Evolutionary conservation across 2,797 vertebrate species (phyloP), one percentile per base, ranked within the genome.

Genomic region (Girardinus metallicus): DNA sequence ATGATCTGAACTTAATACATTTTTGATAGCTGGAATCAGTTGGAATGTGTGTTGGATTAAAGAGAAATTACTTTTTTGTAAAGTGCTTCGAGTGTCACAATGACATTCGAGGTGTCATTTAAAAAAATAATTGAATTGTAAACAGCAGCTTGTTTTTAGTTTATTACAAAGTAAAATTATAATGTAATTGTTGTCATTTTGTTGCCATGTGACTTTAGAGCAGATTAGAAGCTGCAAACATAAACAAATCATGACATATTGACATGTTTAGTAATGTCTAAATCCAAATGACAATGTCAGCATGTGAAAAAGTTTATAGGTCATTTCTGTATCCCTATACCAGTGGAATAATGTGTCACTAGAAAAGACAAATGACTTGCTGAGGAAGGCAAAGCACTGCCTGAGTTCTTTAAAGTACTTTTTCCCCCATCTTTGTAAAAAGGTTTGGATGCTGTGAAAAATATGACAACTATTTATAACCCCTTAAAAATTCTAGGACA

Each of bases 381-480:
- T 43, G 66, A 44, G 41, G 41, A 70, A 70, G 41, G 68, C 68
- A n/a, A 68, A 44, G 26, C 39, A 29, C 41, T 71, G 68, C 41
- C 23, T 41, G 39, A 71, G 44, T 71, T 71, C 39, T 71, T 71
- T 71, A 15, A 71, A 71, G 68, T 43, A 71, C 41, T 44, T 71
- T 68, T 44, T 44, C 26, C 16, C 43, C 68, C 23, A 43, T 71
- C 41, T 71, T 71, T 44, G 68, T 16, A 43, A 71, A 44, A 71
- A 71, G 23, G 41, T 44, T 71, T 44, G 41, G 41, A n/a, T 71
- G 68, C 6, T 71, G 68, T 71, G 68, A 71, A 44, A 71, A 44
- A 44, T 71, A 71, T 71, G 68, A 71, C 68, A 71, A 29, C 68
- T 44, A 71, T 71, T 43, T 71, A 71, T 71, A 71, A 71, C 41